Base-by-base conservation (phyloP, 2,797 vertebrate genomes). In the Hypotaenidia philippensis region DNA sequence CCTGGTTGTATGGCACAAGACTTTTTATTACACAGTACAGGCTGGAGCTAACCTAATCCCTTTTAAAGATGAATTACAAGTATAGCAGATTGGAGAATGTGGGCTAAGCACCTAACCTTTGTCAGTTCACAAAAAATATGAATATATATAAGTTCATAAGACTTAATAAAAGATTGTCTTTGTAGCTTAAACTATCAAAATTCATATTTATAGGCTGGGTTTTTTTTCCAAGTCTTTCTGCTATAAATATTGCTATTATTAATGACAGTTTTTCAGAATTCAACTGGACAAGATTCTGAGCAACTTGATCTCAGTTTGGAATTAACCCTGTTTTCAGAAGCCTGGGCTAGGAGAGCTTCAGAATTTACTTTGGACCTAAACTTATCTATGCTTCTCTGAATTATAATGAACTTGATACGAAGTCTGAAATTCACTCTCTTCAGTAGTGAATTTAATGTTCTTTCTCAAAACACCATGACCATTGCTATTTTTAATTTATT, bases 11-110 rank as follows among this genome's bases (percentile, higher is more conserved):
- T 3, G 0, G 57, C 44, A 65, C n/a, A 79, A 57, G 60, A 21
- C 38, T 87, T 95, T 69, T 83, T 93, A 71, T 93, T 94, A 50
- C 49, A 76, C 53, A 75, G 47, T 45, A 83, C 22, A 88, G 59
- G 41, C 59, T 89, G 64, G 27, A 93, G 49, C 8, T 83, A 84
- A 83, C 20, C 36, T 81, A 93, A 94, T 91, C 56, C 65, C 26
- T 94, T 85, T 94, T 78, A 71, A 80, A 93, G 77, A 69, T 53
- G 27, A 93, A 41, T 93, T 95, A 69, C 55, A 76, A 65, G 41
- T 84, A 34, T 45, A 83, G 34, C 49, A 79, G 71, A 41, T 45
- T 68, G 53, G 27, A 60, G 68, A 77, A 74, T 53, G 26, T n/a
- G 27, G 40, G 56, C 34, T 91, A 78, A 87, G 53, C 41, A 63